These are phyloP conservation scores for Xanthorhoe designata DNA, from an alignment of 2,888 invertebrate species.

Conservation along the genomic window DNA sequence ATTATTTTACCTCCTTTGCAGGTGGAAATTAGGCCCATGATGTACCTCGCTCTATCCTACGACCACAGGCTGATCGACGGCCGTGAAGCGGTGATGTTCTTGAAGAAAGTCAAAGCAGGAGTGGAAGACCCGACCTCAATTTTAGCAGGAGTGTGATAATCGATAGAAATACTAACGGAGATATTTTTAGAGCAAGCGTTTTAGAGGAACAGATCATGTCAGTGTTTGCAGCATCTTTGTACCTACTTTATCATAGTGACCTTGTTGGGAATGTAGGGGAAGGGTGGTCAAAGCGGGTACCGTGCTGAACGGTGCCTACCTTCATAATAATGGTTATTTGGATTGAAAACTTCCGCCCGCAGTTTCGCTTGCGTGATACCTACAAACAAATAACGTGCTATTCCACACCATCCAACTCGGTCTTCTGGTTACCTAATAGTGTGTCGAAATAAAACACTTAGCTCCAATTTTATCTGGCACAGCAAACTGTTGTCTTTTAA, in stretches of 20 bases:
- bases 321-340: too few relatives aligned
- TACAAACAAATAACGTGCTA: too few relatives aligned
- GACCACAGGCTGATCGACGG: conserved; percentile 99
- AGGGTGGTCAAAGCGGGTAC: background rate
- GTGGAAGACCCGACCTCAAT: conserved; percentile 99
- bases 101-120: conserved; percentile 97
- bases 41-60: conserved; percentile 99
- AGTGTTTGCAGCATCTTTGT: conserved; percentile 15
- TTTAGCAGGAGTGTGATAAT: conserved; percentile 93
- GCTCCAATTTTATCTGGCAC: too few relatives aligned
- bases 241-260: background rate
- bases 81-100: conserved; percentile 98
- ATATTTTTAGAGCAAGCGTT: conserved; percentile 14
- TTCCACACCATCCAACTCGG: too few relatives aligned
- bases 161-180: background rate
- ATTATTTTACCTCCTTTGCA: conserved; percentile 75
- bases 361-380: too few relatives aligned
- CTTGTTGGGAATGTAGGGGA: conserved; percentile 5
- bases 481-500: too few relatives aligned
- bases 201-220: conserved; percentile 10
- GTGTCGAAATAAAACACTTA: too few relatives aligned
- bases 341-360: too few relatives aligned
- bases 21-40: conserved; percentile 99
- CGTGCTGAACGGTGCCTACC: background rate
- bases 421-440: too few relatives aligned